Conservation (phyloP, 2,113 vertebrate species). For the Scopus umbretta region DNA sequence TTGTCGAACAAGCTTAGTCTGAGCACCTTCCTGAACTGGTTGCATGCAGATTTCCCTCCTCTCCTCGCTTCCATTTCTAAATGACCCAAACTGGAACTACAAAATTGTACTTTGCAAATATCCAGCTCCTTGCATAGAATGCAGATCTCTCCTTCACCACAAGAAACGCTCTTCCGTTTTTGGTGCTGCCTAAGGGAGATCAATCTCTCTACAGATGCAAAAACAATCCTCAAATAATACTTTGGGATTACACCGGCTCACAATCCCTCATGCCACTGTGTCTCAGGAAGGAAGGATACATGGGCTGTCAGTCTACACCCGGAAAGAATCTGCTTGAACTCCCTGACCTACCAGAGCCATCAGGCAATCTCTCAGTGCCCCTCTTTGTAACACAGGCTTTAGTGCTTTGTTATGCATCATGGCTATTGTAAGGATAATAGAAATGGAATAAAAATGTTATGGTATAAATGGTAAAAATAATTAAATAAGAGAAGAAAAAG, state of each 20-base stretch:
- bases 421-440: background rate
- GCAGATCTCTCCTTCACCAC: background rate
- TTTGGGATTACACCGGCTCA: background rate
- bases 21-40: background rate
- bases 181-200: background rate
- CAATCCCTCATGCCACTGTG: background rate
- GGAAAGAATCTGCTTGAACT: background rate
- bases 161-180: background rate
- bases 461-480: conserved; percentile 16
- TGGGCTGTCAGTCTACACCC: background rate
- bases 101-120: background rate
- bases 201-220: background rate
- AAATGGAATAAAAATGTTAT: background rate
- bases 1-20: background rate
- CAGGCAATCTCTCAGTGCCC: background rate
- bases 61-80: background rate
- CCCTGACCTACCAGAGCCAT: background rate
- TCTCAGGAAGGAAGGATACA: background rate
- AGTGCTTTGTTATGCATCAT: background rate
- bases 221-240: background rate
- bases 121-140: background rate
- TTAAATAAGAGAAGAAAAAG: background rate
- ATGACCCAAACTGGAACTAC: background rate
- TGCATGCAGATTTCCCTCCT: background rate
- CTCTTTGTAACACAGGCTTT: background rate